Conservation (phyloP, 2,113 vertebrate genomes). For the Cryptomyrus ogoouensis region DNA sequence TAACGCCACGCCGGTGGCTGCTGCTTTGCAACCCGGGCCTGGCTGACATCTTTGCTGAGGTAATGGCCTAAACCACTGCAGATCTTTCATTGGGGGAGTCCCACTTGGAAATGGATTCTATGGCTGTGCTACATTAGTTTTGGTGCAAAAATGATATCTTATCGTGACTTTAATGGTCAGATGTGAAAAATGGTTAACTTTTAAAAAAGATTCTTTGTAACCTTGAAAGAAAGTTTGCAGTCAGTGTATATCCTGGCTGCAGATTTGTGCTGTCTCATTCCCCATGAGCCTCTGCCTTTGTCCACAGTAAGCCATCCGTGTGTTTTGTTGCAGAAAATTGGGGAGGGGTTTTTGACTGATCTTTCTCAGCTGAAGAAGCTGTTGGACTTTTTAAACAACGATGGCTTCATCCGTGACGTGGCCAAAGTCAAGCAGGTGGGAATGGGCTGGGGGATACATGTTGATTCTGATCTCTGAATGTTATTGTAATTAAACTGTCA, state of each 20-base stretch:
- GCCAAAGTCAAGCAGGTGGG: constrained; percentile 80
- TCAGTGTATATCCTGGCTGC: neutral
- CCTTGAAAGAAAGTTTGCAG: neutral
- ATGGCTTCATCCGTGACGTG: constrained; percentile 72
- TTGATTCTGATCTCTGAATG: neutral
- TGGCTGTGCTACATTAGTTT: neutral
- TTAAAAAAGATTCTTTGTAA: neutral
- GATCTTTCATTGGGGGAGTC: neutral
- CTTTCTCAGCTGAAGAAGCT: constrained; percentile 72
- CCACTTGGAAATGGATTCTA: neutral
- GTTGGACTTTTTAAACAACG: constrained; percentile 60
- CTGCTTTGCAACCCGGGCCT: constrained; percentile 78
- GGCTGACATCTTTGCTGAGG: constrained; percentile 71
- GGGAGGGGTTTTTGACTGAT: constrained; percentile 76
- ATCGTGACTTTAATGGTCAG: neutral
- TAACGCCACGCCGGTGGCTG: constrained; percentile 79
- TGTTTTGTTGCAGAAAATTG: constrained; percentile 61
- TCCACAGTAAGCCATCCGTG: neutral
- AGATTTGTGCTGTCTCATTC: neutral
- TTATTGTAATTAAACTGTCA: neutral
- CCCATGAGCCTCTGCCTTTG: neutral
- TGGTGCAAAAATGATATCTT: neutral
- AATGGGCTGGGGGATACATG: neutral
- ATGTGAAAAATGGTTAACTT: neutral
- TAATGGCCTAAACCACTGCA: constrained; percentile 24